phyloP scores from a whole-genome alignment of 2,113 vertebrate genomes.

The Oncorhynchus mykiss region DNA sequence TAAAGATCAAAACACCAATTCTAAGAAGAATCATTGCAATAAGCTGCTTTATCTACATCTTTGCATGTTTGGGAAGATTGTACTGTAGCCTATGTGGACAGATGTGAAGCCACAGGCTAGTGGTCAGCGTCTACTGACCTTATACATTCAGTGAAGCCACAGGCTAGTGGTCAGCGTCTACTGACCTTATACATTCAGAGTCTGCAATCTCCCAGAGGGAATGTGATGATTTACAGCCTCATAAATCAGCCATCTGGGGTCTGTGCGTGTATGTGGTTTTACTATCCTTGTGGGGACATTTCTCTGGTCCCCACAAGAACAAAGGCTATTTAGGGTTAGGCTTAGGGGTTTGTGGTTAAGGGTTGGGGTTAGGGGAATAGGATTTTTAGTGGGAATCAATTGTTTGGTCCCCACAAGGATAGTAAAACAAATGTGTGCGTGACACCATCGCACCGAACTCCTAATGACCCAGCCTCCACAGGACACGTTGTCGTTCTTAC shows the following conservation, averaged over 20 bases:
- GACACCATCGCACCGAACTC: background rate
- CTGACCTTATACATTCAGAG: background rate
- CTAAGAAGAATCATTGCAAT: background rate
- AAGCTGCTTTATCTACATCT: background rate
- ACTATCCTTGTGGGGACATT: too few relatives aligned
- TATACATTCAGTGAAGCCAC: background rate
- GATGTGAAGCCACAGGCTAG: background rate
- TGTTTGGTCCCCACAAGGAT: too few relatives aligned
- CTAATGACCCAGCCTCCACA: background rate
- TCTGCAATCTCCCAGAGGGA: background rate
- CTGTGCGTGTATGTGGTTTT: too few relatives aligned
- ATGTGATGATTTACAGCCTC: constrained; percentile 7
- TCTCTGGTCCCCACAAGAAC: too few relatives aligned
- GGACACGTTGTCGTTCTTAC: too few relatives aligned
- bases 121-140: background rate
- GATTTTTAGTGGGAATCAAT: too few relatives aligned
- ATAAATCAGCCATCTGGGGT: constrained; percentile 1
- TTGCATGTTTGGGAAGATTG: background rate
- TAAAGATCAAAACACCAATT: background rate
- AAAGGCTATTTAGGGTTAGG: too few relatives aligned
- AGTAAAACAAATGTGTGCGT: too few relatives aligned
- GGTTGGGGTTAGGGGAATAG: too few relatives aligned
- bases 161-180: background rate
- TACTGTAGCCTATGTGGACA: background rate
- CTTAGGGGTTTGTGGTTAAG: too few relatives aligned